phyloP scores from a whole-genome alignment of 1,140 invertebrate genomes.

The Pseudomyrmex concolor region DNA sequence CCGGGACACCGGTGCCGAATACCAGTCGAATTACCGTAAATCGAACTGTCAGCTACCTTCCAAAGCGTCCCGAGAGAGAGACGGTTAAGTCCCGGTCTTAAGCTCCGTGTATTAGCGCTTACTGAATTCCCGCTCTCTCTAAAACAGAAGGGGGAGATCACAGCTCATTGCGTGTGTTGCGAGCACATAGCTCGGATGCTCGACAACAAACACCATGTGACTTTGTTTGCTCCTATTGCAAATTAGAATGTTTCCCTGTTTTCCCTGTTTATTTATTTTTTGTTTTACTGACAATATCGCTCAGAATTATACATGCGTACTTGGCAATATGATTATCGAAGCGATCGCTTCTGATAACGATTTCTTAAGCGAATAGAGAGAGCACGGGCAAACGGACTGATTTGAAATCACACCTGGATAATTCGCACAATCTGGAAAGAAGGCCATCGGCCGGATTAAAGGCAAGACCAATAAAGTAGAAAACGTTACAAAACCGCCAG shows the following conservation, averaged over 20 bases:
- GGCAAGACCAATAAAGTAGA: conserved; percentile 57
- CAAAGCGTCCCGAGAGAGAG: conserved; percentile 34
- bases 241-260: neutral
- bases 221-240: neutral
- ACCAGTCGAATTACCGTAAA: conserved; percentile 76
- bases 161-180: conserved; percentile 41
- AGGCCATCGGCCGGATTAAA: conserved; percentile 50
- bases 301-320: no score
- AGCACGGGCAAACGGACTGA: neutral
- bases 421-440: conserved; percentile 51
- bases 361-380: conserved; percentile 19
- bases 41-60: conserved; percentile 72
- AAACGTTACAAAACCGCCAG: conserved; percentile 54
- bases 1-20: conserved; percentile 67
- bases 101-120: conserved; percentile 59
- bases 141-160: conserved; percentile 46
- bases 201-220: conserved; percentile 2
- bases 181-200: conserved; percentile 12
- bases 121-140: conserved; percentile 60
- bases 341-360: neutral
- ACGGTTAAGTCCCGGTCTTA: conserved; percentile 51
- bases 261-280: neutral
- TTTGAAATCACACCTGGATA: conserved; percentile 49
- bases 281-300: neutral
- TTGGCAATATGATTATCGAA: neutral